Base-by-base conservation (phyloP, 2,888 invertebrate genomes). In the Nesidiocoris tenuis region DNA sequence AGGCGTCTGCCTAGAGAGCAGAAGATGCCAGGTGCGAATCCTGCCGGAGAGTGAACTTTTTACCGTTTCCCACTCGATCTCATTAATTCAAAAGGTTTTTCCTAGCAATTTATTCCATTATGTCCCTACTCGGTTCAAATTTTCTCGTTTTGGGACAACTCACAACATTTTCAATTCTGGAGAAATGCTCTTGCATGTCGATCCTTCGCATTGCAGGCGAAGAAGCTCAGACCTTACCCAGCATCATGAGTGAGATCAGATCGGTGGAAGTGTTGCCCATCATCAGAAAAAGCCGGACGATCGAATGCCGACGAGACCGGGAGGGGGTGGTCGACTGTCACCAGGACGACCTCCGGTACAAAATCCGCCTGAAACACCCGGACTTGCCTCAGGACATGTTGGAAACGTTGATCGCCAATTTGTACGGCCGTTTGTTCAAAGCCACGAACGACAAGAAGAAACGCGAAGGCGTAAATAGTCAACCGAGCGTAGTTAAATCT, bases 201-300 rank as follows among this genome's bases (percentile, higher is more conserved):
- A n/a, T n/a, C n/a, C n/a, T n/a, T n/a, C n/a, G n/a, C n/a, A n/a
- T n/a, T n/a, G n/a, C n/a, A n/a, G n/a, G n/a, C n/a, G n/a, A n/a
- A n/a, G n/a, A n/a, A n/a, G n/a, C n/a, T n/a, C n/a, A n/a, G n/a
- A n/a, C n/a, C n/a, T n/a, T n/a, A n/a, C n/a, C n/a, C n/a, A n/a
- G n/a, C n/a, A 70, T 70, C 17, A 70, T 70, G 70, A 70, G 25
- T 59, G 70, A 70, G 18, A 70, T 70, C 5, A 57, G 59, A 7
- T 70, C 70, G 2, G 70, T 70, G 2, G 70, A 70, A 70, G 70
- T 70, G 2, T 19, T 70, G 18, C 70, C 70, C 0, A 70, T 70
- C 5, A 70, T 70, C n/a, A 56, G 70, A 12, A 59, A 59, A 70
- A 57, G 70, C 16, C 22, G 70, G 24, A 70, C 70, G 3, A 70